Evolutionary conservation across 2,113 vertebrate genomes (phyloP).

Genomic region (Rousettus leschenaultii): DNA sequence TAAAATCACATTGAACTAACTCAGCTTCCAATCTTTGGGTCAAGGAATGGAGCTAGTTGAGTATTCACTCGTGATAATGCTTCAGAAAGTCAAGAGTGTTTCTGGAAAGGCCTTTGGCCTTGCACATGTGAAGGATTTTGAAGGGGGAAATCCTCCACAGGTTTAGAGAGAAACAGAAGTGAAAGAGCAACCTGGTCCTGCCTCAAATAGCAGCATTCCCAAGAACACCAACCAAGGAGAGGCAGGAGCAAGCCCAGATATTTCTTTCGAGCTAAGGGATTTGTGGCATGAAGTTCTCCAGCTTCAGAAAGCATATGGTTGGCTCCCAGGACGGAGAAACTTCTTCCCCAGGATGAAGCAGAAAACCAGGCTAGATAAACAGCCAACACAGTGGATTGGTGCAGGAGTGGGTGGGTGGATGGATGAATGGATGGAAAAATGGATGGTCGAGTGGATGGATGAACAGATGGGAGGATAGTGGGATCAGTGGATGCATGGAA

Average conservation of each 20-base stretch:
- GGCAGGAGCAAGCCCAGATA: background rate
- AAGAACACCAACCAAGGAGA: background rate
- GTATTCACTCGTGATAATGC: background rate
- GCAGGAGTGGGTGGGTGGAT: background rate
- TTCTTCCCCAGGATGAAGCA: background rate
- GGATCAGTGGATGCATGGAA: no score
- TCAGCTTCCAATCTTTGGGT: background rate
- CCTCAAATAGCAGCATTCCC: background rate
- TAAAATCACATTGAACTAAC: conserved; percentile 14
- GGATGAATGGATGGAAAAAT: background rate
- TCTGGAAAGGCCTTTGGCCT: background rate
- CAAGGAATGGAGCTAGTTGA: background rate
- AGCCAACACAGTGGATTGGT: background rate
- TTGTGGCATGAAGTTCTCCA: background rate
- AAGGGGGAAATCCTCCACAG: background rate
- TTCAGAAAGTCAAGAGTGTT: background rate
- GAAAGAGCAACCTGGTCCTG: background rate
- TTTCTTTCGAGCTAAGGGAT: background rate
- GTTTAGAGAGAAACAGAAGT: background rate
- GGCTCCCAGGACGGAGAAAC: background rate
- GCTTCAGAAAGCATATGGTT: background rate
- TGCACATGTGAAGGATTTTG: background rate
- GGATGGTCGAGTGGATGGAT: background rate
- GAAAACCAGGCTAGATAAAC: background rate
- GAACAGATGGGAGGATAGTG: background rate